A percentile compares a stretch with the other conserved stretches of the same genome.
Evolutionary conservation across 2,797 vertebrate species (phyloP).

Genomic region (Gorsachius magnificus): DNA sequence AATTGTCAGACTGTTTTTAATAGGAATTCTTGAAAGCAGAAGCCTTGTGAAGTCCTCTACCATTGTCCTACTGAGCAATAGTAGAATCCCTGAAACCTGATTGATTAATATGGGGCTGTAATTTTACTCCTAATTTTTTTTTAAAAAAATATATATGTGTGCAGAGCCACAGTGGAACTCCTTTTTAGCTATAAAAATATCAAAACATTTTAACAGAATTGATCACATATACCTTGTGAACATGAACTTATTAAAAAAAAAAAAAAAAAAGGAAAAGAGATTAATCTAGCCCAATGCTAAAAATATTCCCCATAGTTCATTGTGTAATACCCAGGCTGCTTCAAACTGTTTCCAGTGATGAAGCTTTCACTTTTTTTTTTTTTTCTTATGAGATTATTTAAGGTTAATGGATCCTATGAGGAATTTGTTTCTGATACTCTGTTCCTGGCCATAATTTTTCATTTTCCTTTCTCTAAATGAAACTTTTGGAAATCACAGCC

Average conservation of each 20-base stretch:
- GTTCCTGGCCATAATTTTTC: neutral
- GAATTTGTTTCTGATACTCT: neutral
- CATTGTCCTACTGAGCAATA: neutral
- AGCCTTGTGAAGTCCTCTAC: neutral
- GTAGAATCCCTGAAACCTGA: neutral
- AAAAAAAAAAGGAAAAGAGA: neutral
- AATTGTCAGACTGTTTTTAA: neutral
- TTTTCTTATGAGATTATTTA: neutral
- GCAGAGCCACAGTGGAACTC: neutral
- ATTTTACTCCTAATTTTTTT: neutral
- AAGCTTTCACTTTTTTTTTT: neutral
- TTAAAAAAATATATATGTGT: fast-evolving
- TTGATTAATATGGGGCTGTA: neutral
- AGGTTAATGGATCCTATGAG: neutral
- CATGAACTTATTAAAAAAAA: neutral
- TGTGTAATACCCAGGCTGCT: neutral
- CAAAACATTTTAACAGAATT: neutral
- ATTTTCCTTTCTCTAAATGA: neutral
- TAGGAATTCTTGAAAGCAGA: neutral
- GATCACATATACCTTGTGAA: neutral
- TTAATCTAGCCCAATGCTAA: neutral
- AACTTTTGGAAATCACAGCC: neutral
- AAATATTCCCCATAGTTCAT: neutral
- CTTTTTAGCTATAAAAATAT: neutral
- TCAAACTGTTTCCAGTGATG: neutral